Evolutionary conservation across 2,797 vertebrate species (phyloP).

Genomic region (Fundulus diaphanus): DNA sequence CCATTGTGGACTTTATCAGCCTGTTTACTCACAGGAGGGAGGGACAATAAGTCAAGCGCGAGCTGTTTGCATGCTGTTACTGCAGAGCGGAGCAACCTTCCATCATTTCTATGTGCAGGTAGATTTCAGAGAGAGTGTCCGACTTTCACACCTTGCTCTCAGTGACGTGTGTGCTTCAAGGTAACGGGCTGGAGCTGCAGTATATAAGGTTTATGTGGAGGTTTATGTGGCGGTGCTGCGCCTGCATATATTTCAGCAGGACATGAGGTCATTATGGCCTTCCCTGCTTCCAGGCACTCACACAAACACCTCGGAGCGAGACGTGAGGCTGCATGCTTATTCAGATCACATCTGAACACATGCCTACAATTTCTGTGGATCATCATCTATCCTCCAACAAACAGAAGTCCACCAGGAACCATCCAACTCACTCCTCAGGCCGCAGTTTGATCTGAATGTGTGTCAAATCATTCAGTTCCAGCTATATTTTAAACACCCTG

Average conservation of each 20-base stretch:
- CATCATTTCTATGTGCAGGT: background rate
- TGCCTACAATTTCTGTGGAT: slow-evolving; percentile 54
- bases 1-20: slow-evolving; percentile 32
- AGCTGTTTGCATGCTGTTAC: slow-evolving; percentile 1
- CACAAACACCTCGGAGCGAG: slow-evolving; percentile 28
- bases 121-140: background rate
- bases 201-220: slow-evolving; percentile 61
- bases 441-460: background rate
- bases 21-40: slow-evolving; percentile 29
- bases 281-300: slow-evolving; percentile 28
- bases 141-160: too few species aligned
- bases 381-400: slow-evolving; percentile 55
- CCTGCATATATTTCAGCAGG: slow-evolving; percentile 64
- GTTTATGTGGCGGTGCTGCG: slow-evolving; percentile 58
- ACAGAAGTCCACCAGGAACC: slow-evolving; percentile 28
- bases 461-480: background rate
- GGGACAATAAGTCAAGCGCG: slow-evolving; percentile 10
- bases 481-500: background rate
- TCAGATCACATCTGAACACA: slow-evolving; percentile 55
- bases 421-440: background rate
- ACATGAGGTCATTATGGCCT: slow-evolving; percentile 64
- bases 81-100: background rate
- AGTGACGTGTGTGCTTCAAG: slow-evolving; percentile 21
- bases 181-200: slow-evolving; percentile 35
- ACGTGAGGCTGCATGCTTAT: slow-evolving; percentile 60